A percentile compares a stretch with the other conserved stretches of the same genome.
Evolutionary conservation across 2,888 invertebrate species (phyloP).

Genomic region (Geotrupes spiniger): DNA sequence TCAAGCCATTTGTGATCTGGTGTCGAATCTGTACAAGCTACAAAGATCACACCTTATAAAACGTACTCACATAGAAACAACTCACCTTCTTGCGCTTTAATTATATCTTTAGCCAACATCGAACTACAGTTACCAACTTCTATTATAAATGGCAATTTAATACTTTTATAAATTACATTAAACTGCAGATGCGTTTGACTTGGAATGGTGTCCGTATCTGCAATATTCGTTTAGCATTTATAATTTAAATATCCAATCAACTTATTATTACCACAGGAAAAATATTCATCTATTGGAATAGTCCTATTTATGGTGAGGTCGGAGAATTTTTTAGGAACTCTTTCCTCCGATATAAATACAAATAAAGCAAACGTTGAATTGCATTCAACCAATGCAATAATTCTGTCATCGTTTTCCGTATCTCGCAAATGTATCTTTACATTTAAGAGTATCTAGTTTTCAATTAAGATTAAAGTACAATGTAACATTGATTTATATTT

Average conservation of each 20-base stretch:
- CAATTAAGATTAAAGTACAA: conserved; percentile 29
- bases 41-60: conserved; percentile 3
- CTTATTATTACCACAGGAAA: conserved; percentile 63
- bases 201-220: conserved; percentile 55
- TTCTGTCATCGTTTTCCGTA: conserved; percentile 53
- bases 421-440: conserved; percentile 50
- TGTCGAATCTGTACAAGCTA: conserved; percentile 15
- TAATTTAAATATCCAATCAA: conserved; percentile 53
- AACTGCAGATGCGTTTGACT: conserved; percentile 54
- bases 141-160: conserved; percentile 56
- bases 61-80: not conserved
- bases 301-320: conserved; percentile 79
- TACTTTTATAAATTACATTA: conserved; percentile 54
- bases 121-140: conserved; percentile 62
- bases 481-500: too few species aligned
- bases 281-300: conserved; percentile 75
- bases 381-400: conserved; percentile 60
- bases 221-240: too few species aligned
- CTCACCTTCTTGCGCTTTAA: conserved; percentile 63
- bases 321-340: conserved; percentile 68
- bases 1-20: conserved; percentile 28
- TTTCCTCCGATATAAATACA: conserved; percentile 57
- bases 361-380: conserved; percentile 57
- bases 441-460: conserved; percentile 46
- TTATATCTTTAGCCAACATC: conserved; percentile 71